phyloP scores from a whole-genome alignment of 2,113 vertebrate species.

The Limanda limanda region DNA sequence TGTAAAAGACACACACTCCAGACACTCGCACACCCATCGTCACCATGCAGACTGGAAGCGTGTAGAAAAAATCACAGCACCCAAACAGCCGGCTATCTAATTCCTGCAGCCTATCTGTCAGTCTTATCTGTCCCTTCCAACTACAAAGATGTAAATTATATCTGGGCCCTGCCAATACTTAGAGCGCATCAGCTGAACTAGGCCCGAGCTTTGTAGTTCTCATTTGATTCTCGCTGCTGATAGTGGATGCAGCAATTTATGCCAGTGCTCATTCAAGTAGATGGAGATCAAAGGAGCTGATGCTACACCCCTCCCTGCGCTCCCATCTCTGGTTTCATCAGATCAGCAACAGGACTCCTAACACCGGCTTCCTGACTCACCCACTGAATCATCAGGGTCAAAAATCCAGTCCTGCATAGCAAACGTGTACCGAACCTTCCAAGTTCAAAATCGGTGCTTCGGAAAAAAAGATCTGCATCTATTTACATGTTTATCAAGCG shows the following conservation, averaged over 20 bases:
- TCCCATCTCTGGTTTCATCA: conserved; percentile 72
- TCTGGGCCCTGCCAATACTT: conserved; percentile 56
- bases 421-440: conserved; percentile 18
- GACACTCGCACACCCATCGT: not conserved
- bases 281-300: conserved; percentile 72
- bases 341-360: conserved; percentile 61
- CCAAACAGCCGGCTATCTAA: conserved; percentile 51
- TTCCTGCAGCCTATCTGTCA: conserved; percentile 42
- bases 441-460: conserved; percentile 22
- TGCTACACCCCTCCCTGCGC: conserved; percentile 34
- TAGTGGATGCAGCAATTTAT: conserved; percentile 73
- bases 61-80: conserved; percentile 31
- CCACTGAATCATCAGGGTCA: conserved; percentile 39
- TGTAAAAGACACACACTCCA: not conserved
- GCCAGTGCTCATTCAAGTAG: conserved; percentile 71
- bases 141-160: conserved; percentile 64
- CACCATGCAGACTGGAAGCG: not conserved
- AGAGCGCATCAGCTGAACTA: conserved; percentile 51
- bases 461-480: conserved; percentile 47
- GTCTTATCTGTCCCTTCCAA: conserved; percentile 52
- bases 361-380: conserved; percentile 36
- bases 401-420: conserved; percentile 47
- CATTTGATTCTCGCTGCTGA: conserved; percentile 77
- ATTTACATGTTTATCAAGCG: conserved; percentile 56
- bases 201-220: conserved; percentile 71